Evolutionary conservation across 2,113 vertebrate genomes (phyloP), one percentile per base, ranked within the genome.

Genomic region (Porphyrio hochstetteri): DNA sequence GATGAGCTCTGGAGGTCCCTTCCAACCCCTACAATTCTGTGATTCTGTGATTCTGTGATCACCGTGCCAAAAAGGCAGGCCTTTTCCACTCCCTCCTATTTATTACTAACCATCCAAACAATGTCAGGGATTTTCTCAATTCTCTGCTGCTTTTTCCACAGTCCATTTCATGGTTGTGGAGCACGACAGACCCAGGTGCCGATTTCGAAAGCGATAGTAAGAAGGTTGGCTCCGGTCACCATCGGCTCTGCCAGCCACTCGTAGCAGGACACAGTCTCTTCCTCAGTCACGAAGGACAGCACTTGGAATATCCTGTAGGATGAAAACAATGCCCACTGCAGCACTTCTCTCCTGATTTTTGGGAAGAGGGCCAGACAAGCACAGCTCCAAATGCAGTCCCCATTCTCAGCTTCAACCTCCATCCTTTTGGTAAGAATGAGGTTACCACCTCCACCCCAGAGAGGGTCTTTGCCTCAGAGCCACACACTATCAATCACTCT

Each of bases 401-500:
- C 77, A 33, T 29, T 69, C 90, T 70, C 50, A 53, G 40, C n/a
- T 76, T 25, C 70, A 94, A 0, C 28, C 31, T 59, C 67, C 85
- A 67, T 82, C 84, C 48, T 94, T 11, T 6, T 7, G 13, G 86
- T 89, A 85, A 82, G 86, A 76, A 90, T 40, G 68, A 87, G 57
- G 69, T 84, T 76, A 7, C 0, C 0, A 31, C 76, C 69, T 84
- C 83, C 74, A 86, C 27, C 61, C 81, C 5, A 1, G 88, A 76
- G 82, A 95, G 78, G 75, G 36, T 69, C 59, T 86, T 63, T 90
- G 70, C 70, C 78, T 95, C 74, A 55, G 42, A 61, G 52, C 52
- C 88, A 64, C 91, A 91, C 53, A 5, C 78, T 74, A 77, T 95
- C 93, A 33, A 92, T 94, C 91, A 95, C 84, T 82, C 82, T 90